Conservation (phyloP, 2,113 vertebrate genomes). For the Panthera tigris region DNA sequence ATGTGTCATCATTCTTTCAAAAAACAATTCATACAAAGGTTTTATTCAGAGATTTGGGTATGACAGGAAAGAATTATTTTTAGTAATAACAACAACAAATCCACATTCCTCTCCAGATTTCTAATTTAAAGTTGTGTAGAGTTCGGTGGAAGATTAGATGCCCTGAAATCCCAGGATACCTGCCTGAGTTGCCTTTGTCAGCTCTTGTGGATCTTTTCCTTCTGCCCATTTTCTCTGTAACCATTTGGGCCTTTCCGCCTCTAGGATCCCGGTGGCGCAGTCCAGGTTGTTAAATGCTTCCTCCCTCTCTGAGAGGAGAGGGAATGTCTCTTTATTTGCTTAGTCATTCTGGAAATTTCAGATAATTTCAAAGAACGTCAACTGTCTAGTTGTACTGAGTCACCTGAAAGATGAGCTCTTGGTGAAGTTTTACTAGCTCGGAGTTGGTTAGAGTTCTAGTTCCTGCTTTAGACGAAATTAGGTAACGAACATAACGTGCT, state of each 20-base stretch:
- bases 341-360: neutral
- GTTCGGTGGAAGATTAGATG: neutral
- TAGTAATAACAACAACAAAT: neutral
- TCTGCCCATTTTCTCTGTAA: neutral
- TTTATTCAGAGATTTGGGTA: neutral
- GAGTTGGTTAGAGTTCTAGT: neutral
- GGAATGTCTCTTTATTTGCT: neutral
- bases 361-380: neutral
- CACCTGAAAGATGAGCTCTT: neutral
- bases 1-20: neutral
- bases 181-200: neutral
- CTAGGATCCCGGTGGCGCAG: neutral
- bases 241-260: neutral
- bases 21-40: conserved; percentile 11
- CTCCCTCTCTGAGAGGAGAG: neutral
- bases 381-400: neutral
- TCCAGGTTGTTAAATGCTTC: neutral
- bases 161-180: neutral
- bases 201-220: neutral
- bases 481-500: neutral
- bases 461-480: neutral
- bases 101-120: conserved; percentile 25
- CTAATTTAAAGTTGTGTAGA: neutral
- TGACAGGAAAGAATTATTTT: conserved; percentile 51
- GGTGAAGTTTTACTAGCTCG: neutral